A percentile compares a stretch with the other conserved stretches of the same genome.
Conservation (phyloP, 2,797 vertebrate species). For the Notoglanidium macrostoma region DNA sequence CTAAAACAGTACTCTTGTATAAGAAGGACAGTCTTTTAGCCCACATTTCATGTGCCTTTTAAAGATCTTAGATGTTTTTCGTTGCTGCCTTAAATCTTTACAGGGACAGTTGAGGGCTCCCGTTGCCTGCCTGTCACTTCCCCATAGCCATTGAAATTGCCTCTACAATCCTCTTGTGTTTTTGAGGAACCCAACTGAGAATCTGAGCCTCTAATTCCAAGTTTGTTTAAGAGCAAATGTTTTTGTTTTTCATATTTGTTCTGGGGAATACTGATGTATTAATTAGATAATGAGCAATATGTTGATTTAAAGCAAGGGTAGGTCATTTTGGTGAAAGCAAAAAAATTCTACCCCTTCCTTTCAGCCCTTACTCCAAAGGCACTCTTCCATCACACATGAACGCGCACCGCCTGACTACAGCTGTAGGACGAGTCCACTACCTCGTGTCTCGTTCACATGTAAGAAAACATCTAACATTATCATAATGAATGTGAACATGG, state of each 20-base stretch:
- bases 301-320: conserved; percentile 34
- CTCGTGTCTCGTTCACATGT: too few species aligned
- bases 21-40: background rate
- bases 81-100: background rate
- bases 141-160: background rate
- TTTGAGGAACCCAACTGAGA: background rate
- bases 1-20: background rate
- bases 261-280: background rate
- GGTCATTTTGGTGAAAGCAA: conserved; percentile 12
- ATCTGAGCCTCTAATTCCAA: conserved; percentile 8
- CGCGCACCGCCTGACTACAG: too few species aligned
- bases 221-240: background rate
- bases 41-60: background rate
- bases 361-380: too few species aligned
- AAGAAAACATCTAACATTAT: too few species aligned
- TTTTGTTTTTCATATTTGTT: conserved; percentile 2
- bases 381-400: too few species aligned
- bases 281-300: conserved; percentile 15
- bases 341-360: too few species aligned
- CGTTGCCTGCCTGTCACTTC: background rate
- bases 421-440: too few species aligned
- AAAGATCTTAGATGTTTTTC: background rate
- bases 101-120: background rate
- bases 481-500: too few species aligned
- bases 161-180: background rate